These are phyloP conservation scores for Aythya baeri DNA, from an alignment of 2,113 vertebrate species.

Conservation along the genomic window DNA sequence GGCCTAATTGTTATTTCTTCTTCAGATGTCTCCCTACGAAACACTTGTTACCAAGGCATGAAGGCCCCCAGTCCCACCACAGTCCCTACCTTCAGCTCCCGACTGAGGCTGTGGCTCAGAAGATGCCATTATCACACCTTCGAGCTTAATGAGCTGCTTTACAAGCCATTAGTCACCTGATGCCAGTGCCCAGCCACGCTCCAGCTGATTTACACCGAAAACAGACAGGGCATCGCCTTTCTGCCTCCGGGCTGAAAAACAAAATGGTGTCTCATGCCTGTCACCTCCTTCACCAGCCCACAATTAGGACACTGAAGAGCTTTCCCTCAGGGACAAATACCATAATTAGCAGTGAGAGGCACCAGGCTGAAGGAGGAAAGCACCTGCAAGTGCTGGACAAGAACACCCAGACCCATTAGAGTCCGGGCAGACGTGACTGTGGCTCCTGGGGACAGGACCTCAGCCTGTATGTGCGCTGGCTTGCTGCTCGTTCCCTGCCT, in stretches of 20 bases:
- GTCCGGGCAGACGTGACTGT: accelerated
- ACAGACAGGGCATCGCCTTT: background rate
- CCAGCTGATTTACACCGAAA: background rate
- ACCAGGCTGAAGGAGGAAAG: background rate
- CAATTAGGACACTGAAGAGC: slow-evolving; percentile 1
- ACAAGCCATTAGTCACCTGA: slow-evolving; percentile 43
- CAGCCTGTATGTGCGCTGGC: no score
- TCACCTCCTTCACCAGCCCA: background rate
- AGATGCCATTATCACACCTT: slow-evolving; percentile 1
- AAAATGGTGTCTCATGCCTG: background rate
- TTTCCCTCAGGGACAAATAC: background rate
- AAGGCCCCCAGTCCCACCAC: background rate
- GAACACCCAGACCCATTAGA: background rate
- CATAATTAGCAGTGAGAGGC: background rate
- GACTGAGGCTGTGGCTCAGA: background rate
- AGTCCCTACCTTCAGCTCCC: background rate
- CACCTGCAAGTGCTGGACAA: background rate
- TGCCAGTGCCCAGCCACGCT: background rate
- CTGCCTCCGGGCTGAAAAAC: background rate
- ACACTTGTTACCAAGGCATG: background rate
- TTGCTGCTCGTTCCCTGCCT: background rate
- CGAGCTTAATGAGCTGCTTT: slow-evolving; percentile 28
- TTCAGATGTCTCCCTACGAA: background rate
- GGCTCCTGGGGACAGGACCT: background rate
- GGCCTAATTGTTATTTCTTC: background rate